Percentiles rank a stretch among this genome's conserved stretches.
Evolutionary conservation across 2,113 vertebrate species (phyloP).

Genomic region (Drymodes brunneopygia): DNA sequence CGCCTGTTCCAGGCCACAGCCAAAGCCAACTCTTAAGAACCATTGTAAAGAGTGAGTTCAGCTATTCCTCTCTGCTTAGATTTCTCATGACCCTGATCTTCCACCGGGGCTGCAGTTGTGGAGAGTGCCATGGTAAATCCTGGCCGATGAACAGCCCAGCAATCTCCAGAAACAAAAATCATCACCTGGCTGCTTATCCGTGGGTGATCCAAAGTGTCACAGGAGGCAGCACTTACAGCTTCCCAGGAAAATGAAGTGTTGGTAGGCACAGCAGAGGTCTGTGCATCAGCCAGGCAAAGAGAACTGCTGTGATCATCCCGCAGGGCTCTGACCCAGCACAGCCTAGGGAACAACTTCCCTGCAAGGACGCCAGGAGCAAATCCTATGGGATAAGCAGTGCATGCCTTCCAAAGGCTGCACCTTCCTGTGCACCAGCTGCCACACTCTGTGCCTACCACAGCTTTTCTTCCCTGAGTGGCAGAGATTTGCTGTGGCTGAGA

Average conservation of each 20-base stretch:
- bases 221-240: neutral
- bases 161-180: neutral
- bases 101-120: neutral
- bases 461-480: neutral
- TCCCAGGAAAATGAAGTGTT: neutral
- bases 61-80: neutral
- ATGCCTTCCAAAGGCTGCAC: neutral
- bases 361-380: neutral
- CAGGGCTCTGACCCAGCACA: neutral
- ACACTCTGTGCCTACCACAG: neutral
- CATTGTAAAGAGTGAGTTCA: slow-evolving; percentile 10
- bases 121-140: neutral
- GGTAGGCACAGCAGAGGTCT: neutral
- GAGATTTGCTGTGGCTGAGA: neutral
- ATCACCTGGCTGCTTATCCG: neutral
- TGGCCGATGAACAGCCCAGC: neutral
- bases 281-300: neutral
- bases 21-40: slow-evolving; percentile 32
- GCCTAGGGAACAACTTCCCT: neutral
- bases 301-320: neutral
- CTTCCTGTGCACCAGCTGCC: neutral
- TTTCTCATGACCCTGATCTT: slow-evolving; percentile 46
- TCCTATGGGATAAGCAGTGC: neutral
- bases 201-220: neutral
- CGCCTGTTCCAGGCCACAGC: neutral